phyloP scores from a whole-genome alignment of 2,888 invertebrate species.

The Ptychoptera albimana region DNA sequence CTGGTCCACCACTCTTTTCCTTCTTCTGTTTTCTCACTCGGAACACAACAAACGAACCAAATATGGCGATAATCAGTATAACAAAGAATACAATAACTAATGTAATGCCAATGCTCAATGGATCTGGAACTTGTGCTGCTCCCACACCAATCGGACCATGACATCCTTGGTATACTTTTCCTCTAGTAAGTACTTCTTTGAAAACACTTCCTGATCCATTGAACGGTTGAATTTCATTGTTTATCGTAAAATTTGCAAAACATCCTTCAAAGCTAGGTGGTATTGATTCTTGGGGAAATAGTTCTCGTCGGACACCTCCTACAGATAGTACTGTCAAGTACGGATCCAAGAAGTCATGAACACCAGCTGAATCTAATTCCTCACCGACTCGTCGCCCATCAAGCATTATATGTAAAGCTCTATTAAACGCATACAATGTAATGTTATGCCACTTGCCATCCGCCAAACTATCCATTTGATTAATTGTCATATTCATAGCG shows the following conservation, averaged over 20 bases:
- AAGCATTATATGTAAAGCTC: conserved; percentile 54
- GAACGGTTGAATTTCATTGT: conserved; percentile 79
- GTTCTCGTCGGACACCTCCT: conserved; percentile 56
- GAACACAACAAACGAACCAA: conserved; percentile 85
- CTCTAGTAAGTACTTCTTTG: conserved; percentile 47
- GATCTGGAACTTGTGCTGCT: conserved; percentile 64
- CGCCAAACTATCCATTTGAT: conserved; percentile 41
- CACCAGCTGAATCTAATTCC: conserved; percentile 69
- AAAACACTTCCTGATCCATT: conserved; percentile 76
- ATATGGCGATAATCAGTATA: conserved; percentile 71
- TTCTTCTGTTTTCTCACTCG: conserved; percentile 73
- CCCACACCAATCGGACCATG: conserved; percentile 59
- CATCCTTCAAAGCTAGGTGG: conserved; percentile 73
- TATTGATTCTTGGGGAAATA: conserved; percentile 33
- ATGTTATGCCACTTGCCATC: conserved; percentile 87
- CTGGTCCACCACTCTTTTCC: conserved; percentile 58
- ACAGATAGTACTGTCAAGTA: conserved; percentile 67
- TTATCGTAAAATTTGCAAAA: conserved; percentile 73
- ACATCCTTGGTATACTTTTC: conserved; percentile 61
- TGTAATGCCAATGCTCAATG: conserved; percentile 82
- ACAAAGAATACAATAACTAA: conserved; percentile 89
- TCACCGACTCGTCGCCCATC: conserved; percentile 61
- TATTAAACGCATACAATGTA: conserved; percentile 52
- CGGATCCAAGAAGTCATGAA: conserved; percentile 85
- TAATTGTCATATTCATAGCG: conserved; percentile 67